Conservation (phyloP, 2,797 vertebrate genomes). For the Orestias chungarensis region DNA sequence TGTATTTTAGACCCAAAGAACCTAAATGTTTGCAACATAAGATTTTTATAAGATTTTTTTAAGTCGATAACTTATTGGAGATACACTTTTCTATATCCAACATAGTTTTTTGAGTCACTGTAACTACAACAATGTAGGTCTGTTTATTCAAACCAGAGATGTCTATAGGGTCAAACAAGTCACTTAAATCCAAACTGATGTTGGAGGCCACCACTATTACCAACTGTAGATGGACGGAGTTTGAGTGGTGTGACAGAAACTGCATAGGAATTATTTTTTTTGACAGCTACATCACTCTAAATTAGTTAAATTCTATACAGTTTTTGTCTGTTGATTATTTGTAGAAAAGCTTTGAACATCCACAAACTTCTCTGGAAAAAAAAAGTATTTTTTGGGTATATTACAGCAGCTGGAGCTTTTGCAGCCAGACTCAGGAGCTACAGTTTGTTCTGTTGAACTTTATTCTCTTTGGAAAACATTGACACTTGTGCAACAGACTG, state of each 20-base stretch:
- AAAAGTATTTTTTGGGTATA: background rate
- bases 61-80: background rate
- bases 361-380: background rate
- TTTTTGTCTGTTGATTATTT: conserved; percentile 1
- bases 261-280: background rate
- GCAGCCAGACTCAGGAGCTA: conserved; percentile 20
- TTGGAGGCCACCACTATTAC: background rate
- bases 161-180: too few relatives aligned
- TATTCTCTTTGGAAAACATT: conserved; percentile 54
- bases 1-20: background rate
- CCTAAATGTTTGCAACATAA: too few relatives aligned
- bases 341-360: background rate
- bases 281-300: background rate
- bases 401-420: background rate
- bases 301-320: background rate
- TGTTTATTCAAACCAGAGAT: too few relatives aligned
- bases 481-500: conserved; percentile 49
- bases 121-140: background rate
- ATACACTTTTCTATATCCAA: background rate
- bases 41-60: too few relatives aligned
- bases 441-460: conserved; percentile 38
- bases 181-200: too few relatives aligned
- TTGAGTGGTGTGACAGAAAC: background rate
- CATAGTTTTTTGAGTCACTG: background rate
- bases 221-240: background rate